Conservation (phyloP, 2,797 vertebrate genomes). For the Salarias fasciatus region DNA sequence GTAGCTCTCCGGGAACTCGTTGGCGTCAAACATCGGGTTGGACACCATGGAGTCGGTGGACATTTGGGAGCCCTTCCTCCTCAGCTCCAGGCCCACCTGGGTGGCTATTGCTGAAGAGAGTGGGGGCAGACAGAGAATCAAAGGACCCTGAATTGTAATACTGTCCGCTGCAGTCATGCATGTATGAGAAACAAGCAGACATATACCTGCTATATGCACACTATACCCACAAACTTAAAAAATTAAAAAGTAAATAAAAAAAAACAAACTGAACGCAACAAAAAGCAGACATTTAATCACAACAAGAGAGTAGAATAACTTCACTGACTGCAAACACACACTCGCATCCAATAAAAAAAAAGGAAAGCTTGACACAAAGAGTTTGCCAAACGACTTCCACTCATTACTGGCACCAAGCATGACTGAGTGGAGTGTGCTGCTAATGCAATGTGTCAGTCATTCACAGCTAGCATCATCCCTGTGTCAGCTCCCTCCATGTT, state of each 20-base stretch:
- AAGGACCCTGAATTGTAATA: slow-evolving; percentile 60
- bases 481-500: slow-evolving; percentile 76
- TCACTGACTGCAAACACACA: slow-evolving; percentile 64
- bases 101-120: slow-evolving; percentile 90
- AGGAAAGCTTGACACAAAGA: slow-evolving; percentile 81
- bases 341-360: slow-evolving; percentile 63
- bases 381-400: slow-evolving; percentile 56
- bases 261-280: slow-evolving; percentile 38
- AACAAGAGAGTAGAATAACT: slow-evolving; percentile 45
- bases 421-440: slow-evolving; percentile 27
- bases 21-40: slow-evolving; percentile 91
- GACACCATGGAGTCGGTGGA: slow-evolving; percentile 95
- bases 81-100: slow-evolving; percentile 92
- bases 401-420: slow-evolving; percentile 26
- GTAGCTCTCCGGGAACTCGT: slow-evolving; percentile 96
- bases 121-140: slow-evolving; percentile 65
- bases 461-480: slow-evolving; percentile 73
- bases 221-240: slow-evolving; percentile 45
- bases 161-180: slow-evolving; percentile 55
- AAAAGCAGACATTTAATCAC: slow-evolving; percentile 59
- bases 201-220: slow-evolving; percentile 41
- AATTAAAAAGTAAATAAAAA: slow-evolving; percentile 14
- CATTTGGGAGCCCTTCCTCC: slow-evolving; percentile 95
- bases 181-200: slow-evolving; percentile 55
- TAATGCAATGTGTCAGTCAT: slow-evolving; percentile 41